These are phyloP conservation scores for Todus mexicanus DNA, from an alignment of 2,797 vertebrate genomes.

Conservation along the genomic window DNA sequence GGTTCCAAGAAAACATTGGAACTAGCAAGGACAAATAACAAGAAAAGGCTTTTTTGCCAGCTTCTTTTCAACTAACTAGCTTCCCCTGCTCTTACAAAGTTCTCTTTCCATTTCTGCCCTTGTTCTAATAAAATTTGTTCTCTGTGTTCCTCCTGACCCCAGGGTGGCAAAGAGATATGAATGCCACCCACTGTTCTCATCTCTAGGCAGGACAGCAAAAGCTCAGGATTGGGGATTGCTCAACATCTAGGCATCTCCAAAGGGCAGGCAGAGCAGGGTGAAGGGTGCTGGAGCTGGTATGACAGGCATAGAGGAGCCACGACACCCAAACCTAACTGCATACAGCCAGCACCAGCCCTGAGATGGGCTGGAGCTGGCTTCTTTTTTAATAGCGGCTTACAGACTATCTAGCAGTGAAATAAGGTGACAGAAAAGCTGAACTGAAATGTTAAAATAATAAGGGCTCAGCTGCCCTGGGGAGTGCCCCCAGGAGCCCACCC, in stretches of 20 bases:
- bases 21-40: background rate
- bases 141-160: background rate
- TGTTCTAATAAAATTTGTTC: background rate
- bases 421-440: background rate
- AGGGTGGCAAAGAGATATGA: background rate
- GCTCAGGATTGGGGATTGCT: fast-evolving
- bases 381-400: background rate
- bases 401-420: background rate
- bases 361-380: background rate
- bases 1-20: background rate
- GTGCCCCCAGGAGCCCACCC: background rate
- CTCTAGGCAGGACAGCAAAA: background rate
- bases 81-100: background rate
- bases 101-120: background rate
- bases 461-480: background rate
- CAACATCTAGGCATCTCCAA: background rate
- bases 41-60: background rate
- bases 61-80: background rate
- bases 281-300: background rate
- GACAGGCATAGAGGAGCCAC: background rate
- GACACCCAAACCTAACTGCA: background rate
- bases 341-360: background rate
- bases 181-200: background rate
- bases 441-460: background rate
- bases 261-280: background rate